phyloP scores from a whole-genome alignment of 2,113 vertebrate species.

The Hassar affinis region DNA sequence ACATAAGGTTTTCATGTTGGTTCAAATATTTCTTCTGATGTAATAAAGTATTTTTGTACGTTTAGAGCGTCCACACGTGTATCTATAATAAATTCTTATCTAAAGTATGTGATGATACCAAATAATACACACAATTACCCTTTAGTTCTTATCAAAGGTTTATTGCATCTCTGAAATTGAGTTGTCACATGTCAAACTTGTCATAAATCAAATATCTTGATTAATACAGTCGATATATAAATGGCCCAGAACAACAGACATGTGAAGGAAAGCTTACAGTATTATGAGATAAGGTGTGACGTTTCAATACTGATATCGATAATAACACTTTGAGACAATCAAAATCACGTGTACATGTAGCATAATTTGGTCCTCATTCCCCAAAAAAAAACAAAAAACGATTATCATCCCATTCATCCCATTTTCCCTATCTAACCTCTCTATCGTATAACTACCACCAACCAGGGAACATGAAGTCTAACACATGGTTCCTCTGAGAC shows the following conservation, averaged over 20 bases:
- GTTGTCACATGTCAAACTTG: background rate
- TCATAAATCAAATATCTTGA: too few species aligned
- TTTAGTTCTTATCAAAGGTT: background rate
- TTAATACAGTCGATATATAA: background rate
- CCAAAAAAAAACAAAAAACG: too few species aligned
- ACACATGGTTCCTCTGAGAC: too few species aligned
- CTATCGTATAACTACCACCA: background rate
- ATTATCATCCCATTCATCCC: background rate
- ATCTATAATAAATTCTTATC: background rate
- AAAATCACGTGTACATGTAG: background rate
- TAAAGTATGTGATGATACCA: background rate
- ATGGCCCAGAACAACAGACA: background rate
- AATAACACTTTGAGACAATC: background rate
- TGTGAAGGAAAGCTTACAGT: background rate
- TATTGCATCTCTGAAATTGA: background rate
- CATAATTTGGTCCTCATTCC: slow-evolving; percentile 9
- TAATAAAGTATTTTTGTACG: slow-evolving; percentile 26
- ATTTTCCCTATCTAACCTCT: background rate
- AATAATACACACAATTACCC: background rate
- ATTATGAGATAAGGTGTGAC: background rate
- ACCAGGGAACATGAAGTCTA: background rate
- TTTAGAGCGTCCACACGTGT: too few species aligned
- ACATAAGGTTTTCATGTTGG: background rate
- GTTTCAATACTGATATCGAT: background rate
- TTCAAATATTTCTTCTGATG: background rate